Percentiles rank a stretch among this genome's conserved stretches.
Conservation (phyloP, 2,888 invertebrate genomes). For the Cephus nigrinus region DNA sequence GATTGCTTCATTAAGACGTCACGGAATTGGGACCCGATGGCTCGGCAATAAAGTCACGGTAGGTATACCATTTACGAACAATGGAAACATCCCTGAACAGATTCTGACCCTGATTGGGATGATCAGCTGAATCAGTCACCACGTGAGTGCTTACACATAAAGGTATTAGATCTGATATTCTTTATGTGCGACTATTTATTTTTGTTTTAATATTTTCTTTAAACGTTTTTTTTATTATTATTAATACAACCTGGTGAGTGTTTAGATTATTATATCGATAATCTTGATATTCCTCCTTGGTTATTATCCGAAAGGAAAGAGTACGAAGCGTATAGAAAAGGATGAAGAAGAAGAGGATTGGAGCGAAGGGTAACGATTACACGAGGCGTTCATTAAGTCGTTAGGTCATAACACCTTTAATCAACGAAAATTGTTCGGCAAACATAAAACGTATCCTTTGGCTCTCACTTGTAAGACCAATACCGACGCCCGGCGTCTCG, state of each 20-base stretch:
- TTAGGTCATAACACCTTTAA: conserved; percentile 33
- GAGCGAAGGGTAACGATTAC: not conserved
- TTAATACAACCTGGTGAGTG: not conserved
- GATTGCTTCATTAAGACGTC: conserved; percentile 39
- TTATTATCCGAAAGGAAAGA: not conserved
- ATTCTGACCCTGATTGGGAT: not conserved
- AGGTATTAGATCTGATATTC: not conserved
- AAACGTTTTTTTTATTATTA: too few relatives aligned
- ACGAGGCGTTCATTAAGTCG: conserved; percentile 31
- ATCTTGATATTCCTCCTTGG: not conserved
- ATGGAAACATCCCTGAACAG: not conserved
- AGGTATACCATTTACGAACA: not conserved
- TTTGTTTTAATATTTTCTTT: not conserved
- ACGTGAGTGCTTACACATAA: not conserved
- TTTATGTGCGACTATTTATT: not conserved
- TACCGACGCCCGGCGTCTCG: not conserved
- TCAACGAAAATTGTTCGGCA: conserved; percentile 32
- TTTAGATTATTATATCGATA: not conserved
- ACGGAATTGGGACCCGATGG: conserved; percentile 21
- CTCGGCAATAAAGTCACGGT: conserved; percentile 5
- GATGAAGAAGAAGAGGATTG: not conserved
- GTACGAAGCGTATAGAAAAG: not conserved
- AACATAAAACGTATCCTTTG: conserved; percentile 25
- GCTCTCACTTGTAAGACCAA: not conserved
- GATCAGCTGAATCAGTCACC: not conserved